Evolutionary conservation across 2,797 vertebrate genomes (phyloP).

Genomic region (Mormyrus proboscirostris): DNA sequence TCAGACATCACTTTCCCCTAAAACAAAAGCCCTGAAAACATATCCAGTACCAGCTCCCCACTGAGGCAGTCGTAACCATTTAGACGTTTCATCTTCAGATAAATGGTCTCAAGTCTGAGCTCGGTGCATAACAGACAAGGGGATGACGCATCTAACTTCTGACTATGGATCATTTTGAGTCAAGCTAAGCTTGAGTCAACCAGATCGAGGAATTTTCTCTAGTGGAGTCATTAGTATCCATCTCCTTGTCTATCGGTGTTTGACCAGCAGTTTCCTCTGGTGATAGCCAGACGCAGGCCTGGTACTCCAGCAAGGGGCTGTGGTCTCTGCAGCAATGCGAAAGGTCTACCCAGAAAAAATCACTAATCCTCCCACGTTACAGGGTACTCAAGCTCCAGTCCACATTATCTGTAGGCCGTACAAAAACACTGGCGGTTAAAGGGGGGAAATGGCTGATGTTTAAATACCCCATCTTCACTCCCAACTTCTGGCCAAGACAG

Average conservation of each 20-base stretch:
- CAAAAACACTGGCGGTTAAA: background rate
- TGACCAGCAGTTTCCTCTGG: constrained; percentile 1
- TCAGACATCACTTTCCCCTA: background rate
- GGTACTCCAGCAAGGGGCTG: background rate
- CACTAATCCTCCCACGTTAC: background rate
- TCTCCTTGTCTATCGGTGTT: background rate
- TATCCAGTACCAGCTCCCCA: background rate
- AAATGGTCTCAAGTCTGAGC: background rate
- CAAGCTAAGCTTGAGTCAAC: background rate
- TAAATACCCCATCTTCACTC: background rate
- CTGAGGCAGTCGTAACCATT: background rate
- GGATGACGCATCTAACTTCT: background rate
- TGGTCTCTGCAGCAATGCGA: background rate
- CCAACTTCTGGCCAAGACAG: background rate
- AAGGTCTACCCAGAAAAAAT: background rate
- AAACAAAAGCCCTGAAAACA: background rate
- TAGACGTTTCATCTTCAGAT: background rate
- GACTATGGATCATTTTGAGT: background rate
- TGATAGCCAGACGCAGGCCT: background rate
- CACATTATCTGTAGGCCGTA: background rate
- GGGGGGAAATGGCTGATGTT: background rate
- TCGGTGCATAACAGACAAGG: background rate
- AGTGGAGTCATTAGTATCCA: background rate
- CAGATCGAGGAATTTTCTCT: background rate
- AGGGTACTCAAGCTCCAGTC: background rate